phyloP scores from a whole-genome alignment of 2,113 vertebrate genomes.

The rabbit (Oryctolagus cuniculus) region DNA sequence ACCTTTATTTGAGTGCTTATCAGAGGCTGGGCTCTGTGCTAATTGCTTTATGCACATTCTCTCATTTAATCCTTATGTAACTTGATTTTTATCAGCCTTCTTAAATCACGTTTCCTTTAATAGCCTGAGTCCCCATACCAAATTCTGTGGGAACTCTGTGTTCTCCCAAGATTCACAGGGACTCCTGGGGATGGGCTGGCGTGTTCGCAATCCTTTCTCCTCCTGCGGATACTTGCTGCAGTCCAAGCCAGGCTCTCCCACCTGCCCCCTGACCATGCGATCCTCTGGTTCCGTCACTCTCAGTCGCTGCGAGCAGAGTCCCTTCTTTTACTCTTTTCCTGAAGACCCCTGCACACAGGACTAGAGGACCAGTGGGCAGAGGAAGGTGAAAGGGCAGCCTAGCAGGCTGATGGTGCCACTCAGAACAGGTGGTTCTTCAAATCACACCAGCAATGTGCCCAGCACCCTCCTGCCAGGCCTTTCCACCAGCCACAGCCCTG shows the following conservation, averaged over 20 bases:
- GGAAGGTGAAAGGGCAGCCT: not conserved
- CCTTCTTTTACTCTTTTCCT: not conserved
- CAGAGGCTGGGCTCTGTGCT: not conserved
- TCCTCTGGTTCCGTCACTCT: not conserved
- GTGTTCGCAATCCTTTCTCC: not conserved
- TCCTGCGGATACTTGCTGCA: not conserved
- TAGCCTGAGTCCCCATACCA: not conserved
- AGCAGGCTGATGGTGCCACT: not conserved
- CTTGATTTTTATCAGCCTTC: constrained; percentile 45
- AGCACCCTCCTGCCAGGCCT: not conserved
- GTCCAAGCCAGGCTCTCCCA: not conserved
- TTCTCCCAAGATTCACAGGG: not conserved
- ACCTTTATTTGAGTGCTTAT: constrained; percentile 5
- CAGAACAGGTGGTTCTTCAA: not conserved
- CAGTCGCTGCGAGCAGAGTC: not conserved
- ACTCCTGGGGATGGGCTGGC: not conserved
- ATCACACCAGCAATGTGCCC: rapidly evolving
- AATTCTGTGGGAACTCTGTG: not conserved
- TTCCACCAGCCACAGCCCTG: no score
- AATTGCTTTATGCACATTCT: constrained; percentile 34
- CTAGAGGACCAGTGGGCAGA: no score
- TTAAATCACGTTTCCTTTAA: not conserved
- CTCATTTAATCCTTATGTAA: constrained; percentile 24
- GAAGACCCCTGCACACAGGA: not conserved
- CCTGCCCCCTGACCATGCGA: not conserved